phyloP scores from a whole-genome alignment of 2,888 invertebrate genomes.

The Girardia tigrina region DNA sequence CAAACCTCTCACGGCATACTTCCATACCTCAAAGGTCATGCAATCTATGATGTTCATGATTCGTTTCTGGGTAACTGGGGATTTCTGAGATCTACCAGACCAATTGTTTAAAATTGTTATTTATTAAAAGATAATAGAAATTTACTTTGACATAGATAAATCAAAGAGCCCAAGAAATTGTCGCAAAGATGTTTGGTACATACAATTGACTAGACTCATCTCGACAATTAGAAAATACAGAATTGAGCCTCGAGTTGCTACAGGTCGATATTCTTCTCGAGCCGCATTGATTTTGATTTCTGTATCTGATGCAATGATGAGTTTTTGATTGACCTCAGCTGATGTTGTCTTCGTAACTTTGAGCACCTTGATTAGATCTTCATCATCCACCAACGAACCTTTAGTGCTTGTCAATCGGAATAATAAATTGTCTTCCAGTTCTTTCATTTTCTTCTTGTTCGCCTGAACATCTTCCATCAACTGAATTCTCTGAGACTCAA shows the following conservation, averaged over 20 bases:
- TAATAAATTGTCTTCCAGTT: constrained; percentile 76
- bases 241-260: constrained; percentile 81
- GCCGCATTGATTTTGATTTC: constrained; percentile 66
- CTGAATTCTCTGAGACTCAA: constrained; percentile 80
- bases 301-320: constrained; percentile 46
- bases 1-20: constrained; percentile 74
- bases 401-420: constrained; percentile 78
- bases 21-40: constrained; percentile 78
- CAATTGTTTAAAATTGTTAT: too few relatives aligned
- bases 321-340: constrained; percentile 66
- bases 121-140: not conserved
- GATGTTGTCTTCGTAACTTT: constrained; percentile 68
- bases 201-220: constrained; percentile 84
- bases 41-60: constrained; percentile 66
- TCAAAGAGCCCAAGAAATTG: constrained; percentile 85
- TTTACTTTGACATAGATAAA: constrained; percentile 63
- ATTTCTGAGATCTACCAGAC: constrained; percentile 61
- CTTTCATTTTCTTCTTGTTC: constrained; percentile 87
- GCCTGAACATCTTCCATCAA: constrained; percentile 86
- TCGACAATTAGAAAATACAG: constrained; percentile 87
- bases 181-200: constrained; percentile 89
- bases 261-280: constrained; percentile 82
- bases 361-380: constrained; percentile 74
- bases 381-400: constrained; percentile 80
- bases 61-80: constrained; percentile 67